Evolutionary conservation across 1,140 invertebrate species (phyloP), one percentile per base, ranked within the genome.

Genomic region (Diuraphis noxia): DNA sequence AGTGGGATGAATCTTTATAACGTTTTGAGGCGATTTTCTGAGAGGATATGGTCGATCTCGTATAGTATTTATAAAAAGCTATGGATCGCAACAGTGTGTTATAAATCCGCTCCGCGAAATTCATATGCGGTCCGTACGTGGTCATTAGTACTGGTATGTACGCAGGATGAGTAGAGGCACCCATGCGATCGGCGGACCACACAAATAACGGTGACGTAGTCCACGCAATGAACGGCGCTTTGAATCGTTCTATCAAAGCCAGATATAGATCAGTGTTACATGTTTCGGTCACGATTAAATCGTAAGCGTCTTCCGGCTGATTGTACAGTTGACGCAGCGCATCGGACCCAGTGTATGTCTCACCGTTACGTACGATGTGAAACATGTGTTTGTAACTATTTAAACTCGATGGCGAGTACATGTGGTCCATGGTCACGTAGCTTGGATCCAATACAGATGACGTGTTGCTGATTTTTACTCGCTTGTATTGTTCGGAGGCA

Each of bases 161-260:
- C 6, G 92, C 88, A 2, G 93, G 93, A 88, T 92, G 92, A 38
- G 88, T 88, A 1, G 93, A 91, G 41, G 92, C 87, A 0, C 92
- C 92, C 63, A 93, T 92, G 63, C 94, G 93, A 30, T 94, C 93
- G 52, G 94, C 95, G 87, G 95, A 94, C 95, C 95, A 96, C 21
- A 95, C 94, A 94, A 96, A 95, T 40, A 95, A 92, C 8, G 94
- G 93, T 72, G 95, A 95, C 3, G 95, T 95, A 92, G 94, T 94
- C 17, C 95, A 92, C 0, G 94, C 94, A 7, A 97, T 95, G 9
- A 95, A 94, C 0, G 96, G 96, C 7, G 92, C 92, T 88, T 92
- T 91, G 79, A 93, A 92, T 38, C 92, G 92, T 92, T 94, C 92
- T 0, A 93, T 93, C 41, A 94, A 93, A 0, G 92, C 92, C 6